Percentiles rank a stretch among this genome's conserved stretches.
Evolutionary conservation across 2,888 invertebrate genomes (phyloP).

Genomic region (Caenorhabditis imperialis): DNA sequence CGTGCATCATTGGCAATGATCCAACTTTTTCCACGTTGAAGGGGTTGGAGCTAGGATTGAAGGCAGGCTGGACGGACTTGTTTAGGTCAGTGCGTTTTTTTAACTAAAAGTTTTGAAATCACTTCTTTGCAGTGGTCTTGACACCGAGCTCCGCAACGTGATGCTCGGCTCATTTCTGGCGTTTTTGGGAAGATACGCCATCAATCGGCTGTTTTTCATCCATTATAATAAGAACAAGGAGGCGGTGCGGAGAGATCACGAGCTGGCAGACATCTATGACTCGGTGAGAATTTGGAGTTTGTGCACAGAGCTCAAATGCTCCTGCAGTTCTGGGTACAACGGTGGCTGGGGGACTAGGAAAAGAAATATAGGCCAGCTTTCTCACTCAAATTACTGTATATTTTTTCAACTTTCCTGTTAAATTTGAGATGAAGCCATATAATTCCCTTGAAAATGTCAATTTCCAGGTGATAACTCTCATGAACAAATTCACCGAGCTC

Average conservation of each 20-base stretch:
- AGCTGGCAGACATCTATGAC: conserved; percentile 7
- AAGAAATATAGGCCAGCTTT: too few species aligned
- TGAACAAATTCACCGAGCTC: conserved; percentile 57
- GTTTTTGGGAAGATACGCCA: conserved; percentile 81
- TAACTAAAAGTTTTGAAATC: too few species aligned
- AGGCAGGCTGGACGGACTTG: conserved; percentile 87
- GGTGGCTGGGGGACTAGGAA: too few species aligned
- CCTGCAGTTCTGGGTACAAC: too few species aligned
- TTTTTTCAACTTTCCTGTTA: too few species aligned
- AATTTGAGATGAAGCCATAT: too few species aligned
- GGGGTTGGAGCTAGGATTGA: conserved; percentile 86
- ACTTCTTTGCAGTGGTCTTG: conserved; percentile 89
- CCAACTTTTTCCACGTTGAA: conserved; percentile 84
- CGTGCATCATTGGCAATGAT: conserved; percentile 93
- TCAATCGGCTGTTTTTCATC: conserved; percentile 50
- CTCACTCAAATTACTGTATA: too few species aligned
- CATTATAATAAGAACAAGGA: conserved; percentile 33
- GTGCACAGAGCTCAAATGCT: too few species aligned
- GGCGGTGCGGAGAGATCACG: not conserved
- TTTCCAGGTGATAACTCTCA: conserved; percentile 25
- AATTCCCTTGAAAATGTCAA: too few species aligned
- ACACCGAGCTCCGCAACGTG: conserved; percentile 90
- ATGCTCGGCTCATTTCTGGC: conserved; percentile 86
- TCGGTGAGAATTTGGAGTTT: not conserved
- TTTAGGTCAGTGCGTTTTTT: conserved; percentile 78